A percentile compares a stretch with the other conserved stretches of the same genome.
These are phyloP conservation scores for Sesia apiformis DNA, from an alignment of 2,888 invertebrate genomes.

Conservation along the genomic window DNA sequence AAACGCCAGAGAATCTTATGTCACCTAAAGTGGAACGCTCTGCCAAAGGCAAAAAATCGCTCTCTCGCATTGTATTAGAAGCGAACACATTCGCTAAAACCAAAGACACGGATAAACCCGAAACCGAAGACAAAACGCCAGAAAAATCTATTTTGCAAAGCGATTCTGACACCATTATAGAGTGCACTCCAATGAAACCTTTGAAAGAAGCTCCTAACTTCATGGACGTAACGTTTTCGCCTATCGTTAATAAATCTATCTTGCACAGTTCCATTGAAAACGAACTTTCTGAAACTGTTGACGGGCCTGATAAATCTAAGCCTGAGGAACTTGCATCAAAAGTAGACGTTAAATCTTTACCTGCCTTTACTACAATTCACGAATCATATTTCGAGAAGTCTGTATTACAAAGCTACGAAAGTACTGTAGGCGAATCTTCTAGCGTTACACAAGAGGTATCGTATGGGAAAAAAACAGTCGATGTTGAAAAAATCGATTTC, in stretches of 20 bases:
- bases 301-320: conserved; percentile 27
- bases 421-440: conserved; percentile 24
- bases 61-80: conserved; percentile 58
- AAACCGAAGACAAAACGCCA: conserved; percentile 17
- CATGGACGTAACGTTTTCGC: conserved; percentile 58
- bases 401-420: conserved; percentile 39
- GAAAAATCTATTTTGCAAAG: conserved; percentile 10
- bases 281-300: conserved; percentile 24
- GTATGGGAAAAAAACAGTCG: conserved; percentile 17
- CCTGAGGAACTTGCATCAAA: conserved; percentile 18
- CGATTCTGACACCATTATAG: conserved; percentile 25
- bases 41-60: conserved; percentile 41
- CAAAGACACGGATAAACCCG: conserved; percentile 35
- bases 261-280: conserved; percentile 48
- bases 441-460: conserved; percentile 21
- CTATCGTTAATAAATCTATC: conserved; percentile 56
- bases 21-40: conserved; percentile 45
- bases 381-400: conserved; percentile 32
- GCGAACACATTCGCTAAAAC: conserved; percentile 57
- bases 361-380: conserved; percentile 33
- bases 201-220: conserved; percentile 33
- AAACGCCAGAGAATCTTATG: conserved; percentile 60
- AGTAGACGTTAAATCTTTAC: conserved; percentile 25
- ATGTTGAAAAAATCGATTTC: conserved; percentile 4
- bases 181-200: conserved; percentile 58